Base-by-base conservation (phyloP, 2,113 vertebrate species). In the Bos indicus region DNA sequence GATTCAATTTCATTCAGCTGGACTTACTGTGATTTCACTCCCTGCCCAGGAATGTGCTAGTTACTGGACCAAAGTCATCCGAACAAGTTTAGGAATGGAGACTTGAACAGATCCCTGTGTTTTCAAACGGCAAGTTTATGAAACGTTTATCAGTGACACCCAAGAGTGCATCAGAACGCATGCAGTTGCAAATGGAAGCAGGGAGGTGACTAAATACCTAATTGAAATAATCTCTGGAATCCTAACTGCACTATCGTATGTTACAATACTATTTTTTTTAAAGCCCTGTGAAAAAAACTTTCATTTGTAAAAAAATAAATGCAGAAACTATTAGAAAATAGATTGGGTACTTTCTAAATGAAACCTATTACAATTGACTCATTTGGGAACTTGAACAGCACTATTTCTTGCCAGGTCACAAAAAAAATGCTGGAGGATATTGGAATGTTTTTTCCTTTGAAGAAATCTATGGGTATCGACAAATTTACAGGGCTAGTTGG, bases 151-250 rank as follows among this genome's bases (percentile, higher is more conserved):
- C 59, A 40, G 77, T 5, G 17, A 88, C 59, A 43, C n/a, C 64
- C 67, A 90, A 46, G 46, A 8, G 43, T 30, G 71, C 62, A 56
- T 7, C 17, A 36, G 54, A 90, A 85, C 30, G 17, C 28, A 46
- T 13, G 54, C 64, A 14, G 51, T 11, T 56, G 62, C 30, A 92
- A 56, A 52, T 5, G 57, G 59, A 51, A 96, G 89, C 54, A 56
- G 56, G 1, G 60, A 51, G 40, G 33, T 30, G 64, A 95, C 94
- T 97, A 96, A 98, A 97, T 95, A 97, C 91, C 90, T 97, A 80
- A 96, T 43, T 96, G 90, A 97, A 97, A 98, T 93, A 94, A 94
- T 97, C n/a, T 97, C 95, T 95, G 84, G 83, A 96, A 95, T 98
- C 97, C 98, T 97, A 98, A 98, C 48, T 60, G 71, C 19, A 48